A percentile compares a stretch with the other conserved stretches of the same genome.
These are phyloP conservation scores for Papilio glaucus DNA, from an alignment of 1,140 invertebrate genomes.

Conservation along the genomic window DNA sequence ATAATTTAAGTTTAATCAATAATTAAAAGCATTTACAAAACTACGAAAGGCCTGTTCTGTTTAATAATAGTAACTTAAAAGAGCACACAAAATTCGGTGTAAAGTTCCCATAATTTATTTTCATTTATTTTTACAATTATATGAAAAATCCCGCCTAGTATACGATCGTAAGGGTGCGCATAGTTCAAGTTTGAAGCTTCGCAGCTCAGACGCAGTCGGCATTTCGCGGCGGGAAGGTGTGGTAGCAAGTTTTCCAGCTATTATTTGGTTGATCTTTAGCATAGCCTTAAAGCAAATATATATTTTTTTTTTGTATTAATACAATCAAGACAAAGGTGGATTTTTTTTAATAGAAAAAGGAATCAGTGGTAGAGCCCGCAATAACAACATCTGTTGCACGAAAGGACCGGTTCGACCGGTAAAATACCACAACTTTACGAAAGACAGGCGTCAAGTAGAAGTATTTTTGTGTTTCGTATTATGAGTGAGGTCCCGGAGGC, in stretches of 20 bases:
- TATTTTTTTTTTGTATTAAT: background rate
- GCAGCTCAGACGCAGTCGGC: slow-evolving; percentile 54
- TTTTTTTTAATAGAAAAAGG: too few relatives aligned
- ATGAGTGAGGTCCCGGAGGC: too few relatives aligned
- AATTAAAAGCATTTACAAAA: too few relatives aligned
- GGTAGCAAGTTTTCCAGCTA: slow-evolving; percentile 43
- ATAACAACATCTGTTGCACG: too few relatives aligned
- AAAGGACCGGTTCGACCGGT: too few relatives aligned
- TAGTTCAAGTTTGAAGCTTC: slow-evolving; percentile 60
- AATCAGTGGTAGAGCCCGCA: too few relatives aligned
- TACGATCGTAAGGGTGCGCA: slow-evolving; percentile 50
- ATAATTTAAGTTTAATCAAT: too few relatives aligned
- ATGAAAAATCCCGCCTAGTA: slow-evolving; percentile 2
- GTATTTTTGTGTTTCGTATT: too few relatives aligned
- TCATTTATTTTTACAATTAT: background rate
- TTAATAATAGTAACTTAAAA: too few relatives aligned
- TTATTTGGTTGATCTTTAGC: slow-evolving; percentile 58
- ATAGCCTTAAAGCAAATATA: slow-evolving; percentile 49
- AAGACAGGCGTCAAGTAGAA: too few relatives aligned
- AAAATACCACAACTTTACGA: too few relatives aligned
- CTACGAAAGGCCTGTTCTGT: too few relatives aligned
- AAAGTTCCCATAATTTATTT: background rate
- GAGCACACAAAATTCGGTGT: background rate
- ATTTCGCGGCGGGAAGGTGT: slow-evolving; percentile 48
- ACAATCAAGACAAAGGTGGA: background rate